Evolutionary conservation across 2,888 invertebrate genomes (phyloP).

Genomic region (Heteromyza rotundicornis): DNA sequence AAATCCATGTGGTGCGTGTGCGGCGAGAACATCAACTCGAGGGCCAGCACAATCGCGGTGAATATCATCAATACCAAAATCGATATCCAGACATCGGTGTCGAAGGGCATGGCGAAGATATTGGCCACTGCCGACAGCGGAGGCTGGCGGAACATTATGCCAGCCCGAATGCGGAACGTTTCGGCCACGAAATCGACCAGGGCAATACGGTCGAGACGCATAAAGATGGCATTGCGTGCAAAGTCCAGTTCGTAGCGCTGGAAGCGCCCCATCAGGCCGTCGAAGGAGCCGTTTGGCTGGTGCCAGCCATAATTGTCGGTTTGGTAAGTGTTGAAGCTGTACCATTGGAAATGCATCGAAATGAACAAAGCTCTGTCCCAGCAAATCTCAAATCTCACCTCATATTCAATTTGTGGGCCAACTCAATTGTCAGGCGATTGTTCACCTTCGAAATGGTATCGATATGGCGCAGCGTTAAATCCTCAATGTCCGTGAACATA

Average conservation of each 20-base stretch:
- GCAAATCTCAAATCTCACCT: slow-evolving; percentile 42
- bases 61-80: slow-evolving; percentile 50
- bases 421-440: slow-evolving; percentile 55
- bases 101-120: slow-evolving; percentile 69
- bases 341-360: too few species aligned
- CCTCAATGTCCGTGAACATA: slow-evolving; percentile 57
- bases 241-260: slow-evolving; percentile 66
- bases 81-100: slow-evolving; percentile 66
- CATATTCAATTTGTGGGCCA: slow-evolving; percentile 62
- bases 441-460: slow-evolving; percentile 63
- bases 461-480: slow-evolving; percentile 56
- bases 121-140: slow-evolving; percentile 68
- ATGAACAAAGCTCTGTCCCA: neutral
- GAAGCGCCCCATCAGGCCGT: slow-evolving; percentile 67
- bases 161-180: slow-evolving; percentile 65
- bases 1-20: slow-evolving; percentile 45
- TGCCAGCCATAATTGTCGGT: slow-evolving; percentile 66
- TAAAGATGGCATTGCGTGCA: slow-evolving; percentile 65
- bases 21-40: slow-evolving; percentile 50
- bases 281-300: slow-evolving; percentile 66
- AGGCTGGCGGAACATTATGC: slow-evolving; percentile 70
- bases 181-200: slow-evolving; percentile 66
- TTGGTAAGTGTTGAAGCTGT: slow-evolving; percentile 59
- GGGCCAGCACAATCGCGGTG: slow-evolving; percentile 43
- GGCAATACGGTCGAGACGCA: slow-evolving; percentile 66